phyloP scores from a whole-genome alignment of 2,797 vertebrate genomes.

The Apodemus agrarius region DNA sequence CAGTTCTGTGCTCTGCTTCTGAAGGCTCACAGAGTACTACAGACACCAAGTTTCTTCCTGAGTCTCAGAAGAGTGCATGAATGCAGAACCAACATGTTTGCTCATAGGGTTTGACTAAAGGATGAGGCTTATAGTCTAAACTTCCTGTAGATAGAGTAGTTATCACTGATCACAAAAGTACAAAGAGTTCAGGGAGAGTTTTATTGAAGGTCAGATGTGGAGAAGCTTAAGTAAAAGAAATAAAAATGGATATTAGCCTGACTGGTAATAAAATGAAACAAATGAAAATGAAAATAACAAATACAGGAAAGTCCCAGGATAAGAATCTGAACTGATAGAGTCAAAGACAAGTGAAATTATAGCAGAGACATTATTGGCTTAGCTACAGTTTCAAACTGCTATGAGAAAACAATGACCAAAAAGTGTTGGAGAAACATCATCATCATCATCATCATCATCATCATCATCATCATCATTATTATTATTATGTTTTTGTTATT shows the following conservation, averaged over 20 bases:
- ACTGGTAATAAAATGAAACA: background rate
- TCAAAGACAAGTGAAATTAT: background rate
- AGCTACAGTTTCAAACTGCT: background rate
- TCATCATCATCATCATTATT: no score
- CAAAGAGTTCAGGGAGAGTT: background rate
- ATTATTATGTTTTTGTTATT: no score
- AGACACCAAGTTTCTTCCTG: background rate
- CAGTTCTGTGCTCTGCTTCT: slow-evolving; percentile 2
- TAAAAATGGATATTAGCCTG: no score
- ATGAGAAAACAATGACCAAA: background rate
- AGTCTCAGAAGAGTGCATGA: slow-evolving; percentile 3
- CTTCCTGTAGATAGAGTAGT: background rate
- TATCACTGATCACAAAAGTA: background rate
- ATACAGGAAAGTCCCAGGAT: background rate
- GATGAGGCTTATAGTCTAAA: background rate
- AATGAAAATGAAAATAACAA: background rate
- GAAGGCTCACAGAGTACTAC: background rate
- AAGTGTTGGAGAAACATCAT: no score
- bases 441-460: background rate
- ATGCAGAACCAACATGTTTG: background rate
- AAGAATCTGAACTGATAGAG: background rate
- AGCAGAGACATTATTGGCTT: background rate
- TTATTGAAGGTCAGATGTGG: background rate
- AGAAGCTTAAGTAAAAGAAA: background rate
- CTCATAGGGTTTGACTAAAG: background rate